Conservation (phyloP, 2,113 vertebrate species). For the Tinamus guttatus region DNA sequence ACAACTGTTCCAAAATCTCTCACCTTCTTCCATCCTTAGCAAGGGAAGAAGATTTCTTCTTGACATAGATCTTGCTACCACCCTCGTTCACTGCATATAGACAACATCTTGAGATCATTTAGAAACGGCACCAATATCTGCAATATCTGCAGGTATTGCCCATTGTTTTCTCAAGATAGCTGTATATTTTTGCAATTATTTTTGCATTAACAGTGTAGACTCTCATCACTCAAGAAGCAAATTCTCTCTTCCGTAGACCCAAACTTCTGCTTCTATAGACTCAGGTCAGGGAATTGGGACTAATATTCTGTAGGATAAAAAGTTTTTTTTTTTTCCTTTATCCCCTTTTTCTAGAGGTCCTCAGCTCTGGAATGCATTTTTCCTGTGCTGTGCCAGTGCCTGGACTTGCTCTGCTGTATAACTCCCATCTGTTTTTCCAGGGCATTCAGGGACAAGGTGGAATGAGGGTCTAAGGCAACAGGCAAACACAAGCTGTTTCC, state of each 20-base stretch:
- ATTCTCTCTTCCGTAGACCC: neutral
- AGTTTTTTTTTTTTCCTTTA: rapidly evolving
- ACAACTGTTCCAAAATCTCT: neutral
- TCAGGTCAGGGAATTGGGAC: neutral
- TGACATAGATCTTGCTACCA: neutral
- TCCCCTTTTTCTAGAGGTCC: neutral
- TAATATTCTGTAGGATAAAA: neutral
- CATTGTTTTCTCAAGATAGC: constrained; percentile 7
- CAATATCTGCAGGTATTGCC: neutral
- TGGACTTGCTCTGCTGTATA: neutral
- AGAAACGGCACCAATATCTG: neutral
- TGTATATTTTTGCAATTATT: constrained; percentile 4
- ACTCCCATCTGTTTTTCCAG: constrained; percentile 67
- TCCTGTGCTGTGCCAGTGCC: neutral
- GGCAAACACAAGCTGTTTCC: constrained; percentile 53
- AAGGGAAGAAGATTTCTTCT: neutral
- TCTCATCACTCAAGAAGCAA: neutral
- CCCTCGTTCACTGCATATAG: neutral
- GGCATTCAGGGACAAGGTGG: constrained; percentile 64
- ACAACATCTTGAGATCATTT: neutral
- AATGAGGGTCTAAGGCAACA: constrained; percentile 41
- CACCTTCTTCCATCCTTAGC: neutral
- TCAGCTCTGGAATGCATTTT: neutral
- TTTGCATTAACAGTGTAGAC: neutral
- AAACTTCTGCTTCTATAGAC: neutral